A percentile compares a stretch with the other conserved stretches of the same genome.
phyloP scores from a whole-genome alignment of 2,113 vertebrate genomes.

The Poecile atricapillus region DNA sequence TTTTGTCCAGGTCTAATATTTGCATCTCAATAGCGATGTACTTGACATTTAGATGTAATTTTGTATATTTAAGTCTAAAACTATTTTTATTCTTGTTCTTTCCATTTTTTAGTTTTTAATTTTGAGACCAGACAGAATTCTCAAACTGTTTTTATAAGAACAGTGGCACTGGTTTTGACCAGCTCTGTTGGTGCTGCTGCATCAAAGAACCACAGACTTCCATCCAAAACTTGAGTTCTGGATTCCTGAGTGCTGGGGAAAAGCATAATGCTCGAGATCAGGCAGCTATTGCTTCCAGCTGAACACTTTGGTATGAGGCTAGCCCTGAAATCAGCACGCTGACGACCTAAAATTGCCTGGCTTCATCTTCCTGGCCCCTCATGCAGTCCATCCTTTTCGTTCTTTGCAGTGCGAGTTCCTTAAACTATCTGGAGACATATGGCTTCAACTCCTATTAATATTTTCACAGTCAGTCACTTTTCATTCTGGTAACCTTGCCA shows the following conservation, averaged over 20 bases:
- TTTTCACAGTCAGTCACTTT: not conserved
- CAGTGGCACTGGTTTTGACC: not conserved
- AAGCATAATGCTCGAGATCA: not conserved
- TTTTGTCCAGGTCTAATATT: not conserved
- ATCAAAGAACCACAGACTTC: not conserved
- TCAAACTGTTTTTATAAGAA: not conserved
- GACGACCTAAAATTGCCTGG: not conserved
- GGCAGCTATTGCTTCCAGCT: not conserved
- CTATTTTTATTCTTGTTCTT: not conserved
- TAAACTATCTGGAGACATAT: not conserved
- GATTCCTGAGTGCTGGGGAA: not conserved
- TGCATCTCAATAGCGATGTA: not conserved
- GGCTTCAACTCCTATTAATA: not conserved
- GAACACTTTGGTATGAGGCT: not conserved
- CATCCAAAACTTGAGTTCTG: not conserved
- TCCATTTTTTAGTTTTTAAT: not conserved
- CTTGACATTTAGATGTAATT: not conserved
- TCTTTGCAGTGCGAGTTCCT: not conserved
- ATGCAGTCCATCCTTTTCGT: not conserved
- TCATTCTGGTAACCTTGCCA: constrained; percentile 32
- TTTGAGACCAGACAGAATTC: not conserved
- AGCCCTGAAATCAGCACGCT: not conserved
- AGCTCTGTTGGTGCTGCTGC: not conserved
- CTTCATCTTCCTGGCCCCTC: not conserved
- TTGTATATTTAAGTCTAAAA: not conserved